Evolutionary conservation across 2,113 vertebrate genomes (phyloP).

Genomic region (Hemibagrus wyckioides): DNA sequence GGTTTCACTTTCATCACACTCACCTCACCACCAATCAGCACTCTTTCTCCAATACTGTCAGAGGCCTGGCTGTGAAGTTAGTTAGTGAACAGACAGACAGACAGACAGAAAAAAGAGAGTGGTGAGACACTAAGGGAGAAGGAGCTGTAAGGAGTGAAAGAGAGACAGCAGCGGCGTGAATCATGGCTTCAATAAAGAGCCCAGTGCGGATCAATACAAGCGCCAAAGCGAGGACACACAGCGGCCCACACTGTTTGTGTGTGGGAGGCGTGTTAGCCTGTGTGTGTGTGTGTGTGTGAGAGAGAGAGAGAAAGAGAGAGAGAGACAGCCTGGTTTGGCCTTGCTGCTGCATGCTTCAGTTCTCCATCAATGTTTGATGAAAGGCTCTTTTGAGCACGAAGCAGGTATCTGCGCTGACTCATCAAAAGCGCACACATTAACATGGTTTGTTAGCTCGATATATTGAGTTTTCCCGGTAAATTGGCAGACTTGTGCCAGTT

Average conservation of each 20-base stretch:
- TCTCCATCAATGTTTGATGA: conserved; percentile 55
- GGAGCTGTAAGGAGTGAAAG: conserved; percentile 45
- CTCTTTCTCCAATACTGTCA: conserved; percentile 28
- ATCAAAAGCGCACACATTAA: conserved; percentile 36
- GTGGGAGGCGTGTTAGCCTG: conserved; percentile 18
- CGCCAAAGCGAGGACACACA: conserved; percentile 58
- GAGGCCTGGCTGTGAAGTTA: conserved; percentile 37
- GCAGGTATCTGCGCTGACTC: conserved; percentile 49
- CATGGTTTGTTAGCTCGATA: conserved; percentile 38
- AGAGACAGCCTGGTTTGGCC: conserved; percentile 23
- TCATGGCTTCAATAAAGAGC: conserved; percentile 77
- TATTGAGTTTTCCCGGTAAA: conserved; percentile 34
- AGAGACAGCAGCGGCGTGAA: conserved; percentile 70
- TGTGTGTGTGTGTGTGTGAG: conserved; percentile 43
- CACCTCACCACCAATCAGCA: conserved; percentile 22
- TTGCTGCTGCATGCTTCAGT: conserved; percentile 38
- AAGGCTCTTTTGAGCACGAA: conserved; percentile 47
- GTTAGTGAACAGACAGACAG: conserved; percentile 53
- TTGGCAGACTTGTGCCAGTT: conserved; percentile 26
- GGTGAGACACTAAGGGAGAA: conserved; percentile 21
- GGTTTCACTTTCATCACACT: conserved; percentile 1
- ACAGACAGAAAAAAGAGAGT: conserved; percentile 43
- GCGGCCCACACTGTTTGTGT: conserved; percentile 35
- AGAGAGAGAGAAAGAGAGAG: conserved; percentile 30
- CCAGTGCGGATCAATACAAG: conserved; percentile 73